Evolutionary conservation across 2,888 invertebrate species (phyloP).

Genomic region (Idaea dimidiata): DNA sequence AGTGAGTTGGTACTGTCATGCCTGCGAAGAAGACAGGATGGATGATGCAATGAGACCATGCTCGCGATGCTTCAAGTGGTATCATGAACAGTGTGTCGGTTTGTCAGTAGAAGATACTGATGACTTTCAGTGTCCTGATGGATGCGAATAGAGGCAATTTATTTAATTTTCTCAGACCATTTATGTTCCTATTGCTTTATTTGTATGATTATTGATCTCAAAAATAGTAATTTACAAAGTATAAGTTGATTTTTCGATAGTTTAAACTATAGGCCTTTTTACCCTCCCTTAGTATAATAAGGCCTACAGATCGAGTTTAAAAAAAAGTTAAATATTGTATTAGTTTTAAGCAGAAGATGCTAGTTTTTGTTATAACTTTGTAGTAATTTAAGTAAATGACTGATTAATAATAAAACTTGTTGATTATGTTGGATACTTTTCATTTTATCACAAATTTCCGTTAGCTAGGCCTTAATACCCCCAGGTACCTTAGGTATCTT

Average conservation of each 20-base stretch:
- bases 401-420: constrained; percentile 17
- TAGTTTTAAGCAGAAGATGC: constrained; percentile 13
- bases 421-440: constrained; percentile 17
- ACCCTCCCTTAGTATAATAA: constrained; percentile 19
- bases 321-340: constrained; percentile 16
- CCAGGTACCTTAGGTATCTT: constrained; percentile 10
- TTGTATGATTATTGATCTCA: constrained; percentile 15
- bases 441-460: constrained; percentile 15
- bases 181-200: neutral
- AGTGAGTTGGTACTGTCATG: constrained; percentile 17
- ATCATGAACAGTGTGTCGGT: constrained; percentile 19
- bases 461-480: constrained; percentile 14
- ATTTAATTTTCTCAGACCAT: constrained; percentile 6
- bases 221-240: constrained; percentile 9
- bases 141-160: constrained; percentile 8
- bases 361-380: constrained; percentile 13
- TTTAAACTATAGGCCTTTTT: constrained; percentile 18
- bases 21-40: constrained; percentile 14
- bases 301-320: constrained; percentile 14
- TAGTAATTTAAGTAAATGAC: constrained; percentile 13
- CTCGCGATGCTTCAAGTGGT: constrained; percentile 13
- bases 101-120: constrained; percentile 13
- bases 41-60: constrained; percentile 6
- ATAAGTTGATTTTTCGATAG: constrained; percentile 13
- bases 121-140: constrained; percentile 15